Percentiles rank a stretch among this genome's conserved stretches.
Evolutionary conservation across 2,888 invertebrate species (phyloP).

Genomic region (Drosophila maculinotata): DNA sequence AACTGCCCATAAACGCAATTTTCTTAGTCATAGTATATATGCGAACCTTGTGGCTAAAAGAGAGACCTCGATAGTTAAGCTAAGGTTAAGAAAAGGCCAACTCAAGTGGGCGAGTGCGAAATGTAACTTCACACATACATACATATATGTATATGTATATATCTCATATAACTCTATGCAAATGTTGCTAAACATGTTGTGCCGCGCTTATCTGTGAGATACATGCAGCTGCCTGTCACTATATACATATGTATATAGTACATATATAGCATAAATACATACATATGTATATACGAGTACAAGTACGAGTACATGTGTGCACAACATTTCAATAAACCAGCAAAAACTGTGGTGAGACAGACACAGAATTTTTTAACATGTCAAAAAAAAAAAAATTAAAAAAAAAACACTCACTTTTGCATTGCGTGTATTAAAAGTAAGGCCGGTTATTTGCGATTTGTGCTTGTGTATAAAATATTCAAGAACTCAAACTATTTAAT

Average conservation of each 20-base stretch:
- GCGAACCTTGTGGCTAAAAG: conserved; percentile 42
- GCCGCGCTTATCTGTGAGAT: too few relatives aligned
- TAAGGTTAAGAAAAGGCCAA: conserved; percentile 64
- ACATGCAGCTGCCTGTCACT: conserved; percentile 46
- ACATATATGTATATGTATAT: background rate
- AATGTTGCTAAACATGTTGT: conserved; percentile 57
- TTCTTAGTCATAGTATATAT: conserved; percentile 16
- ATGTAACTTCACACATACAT: conserved; percentile 18
- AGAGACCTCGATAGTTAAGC: conserved; percentile 47
- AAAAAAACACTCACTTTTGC: conserved; percentile 2
- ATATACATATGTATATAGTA: conserved; percentile 8
- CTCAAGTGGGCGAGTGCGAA: conserved; percentile 56
- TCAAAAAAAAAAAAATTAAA: conserved; percentile 14
- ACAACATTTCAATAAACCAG: conserved; percentile 29
- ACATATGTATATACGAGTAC: conserved; percentile 11
- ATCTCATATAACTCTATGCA: conserved; percentile 40
- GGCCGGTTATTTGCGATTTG: background rate
- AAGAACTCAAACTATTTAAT: background rate
- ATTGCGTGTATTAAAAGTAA: background rate
- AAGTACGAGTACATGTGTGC: conserved; percentile 29
- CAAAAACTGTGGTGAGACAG: conserved; percentile 21
- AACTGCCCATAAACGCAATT: conserved; percentile 18
- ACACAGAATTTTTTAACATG: conserved; percentile 35
- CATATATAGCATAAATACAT: conserved; percentile 7
- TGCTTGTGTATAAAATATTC: background rate